Evolutionary conservation across 2,888 invertebrate species (phyloP).

Genomic region (Camponotus fellah): DNA sequence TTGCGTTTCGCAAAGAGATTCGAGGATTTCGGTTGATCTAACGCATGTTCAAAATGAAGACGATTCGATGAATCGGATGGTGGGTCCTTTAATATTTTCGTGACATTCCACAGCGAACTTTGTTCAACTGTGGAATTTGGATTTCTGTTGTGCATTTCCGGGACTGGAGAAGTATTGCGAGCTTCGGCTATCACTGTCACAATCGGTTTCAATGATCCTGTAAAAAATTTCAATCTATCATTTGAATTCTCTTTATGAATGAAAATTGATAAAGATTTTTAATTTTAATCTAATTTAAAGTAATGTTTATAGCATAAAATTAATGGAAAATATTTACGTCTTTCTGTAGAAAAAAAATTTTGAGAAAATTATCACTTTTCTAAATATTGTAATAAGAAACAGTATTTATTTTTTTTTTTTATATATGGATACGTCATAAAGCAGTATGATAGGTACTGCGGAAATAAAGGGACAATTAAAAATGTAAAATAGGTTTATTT

Average conservation of each 20-base stretch:
- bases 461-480: conserved; percentile 77
- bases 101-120: conserved; percentile 59
- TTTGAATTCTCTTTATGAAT: conserved; percentile 58
- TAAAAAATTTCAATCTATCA: conserved; percentile 70
- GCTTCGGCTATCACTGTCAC: conserved; percentile 79
- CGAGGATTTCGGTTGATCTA: conserved; percentile 52
- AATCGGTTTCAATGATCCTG: conserved; percentile 75
- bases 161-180: conserved; percentile 67
- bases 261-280: background rate
- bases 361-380: background rate
- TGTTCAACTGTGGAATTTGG: conserved; percentile 45
- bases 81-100: conserved; percentile 33
- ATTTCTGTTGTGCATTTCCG: conserved; percentile 37
- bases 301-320: background rate
- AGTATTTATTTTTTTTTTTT: background rate
- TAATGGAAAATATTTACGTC: background rate
- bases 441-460: conserved; percentile 26
- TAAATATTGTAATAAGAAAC: background rate
- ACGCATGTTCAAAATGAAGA: conserved; percentile 46
- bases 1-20: conserved; percentile 51
- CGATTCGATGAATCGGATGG: conserved; percentile 38
- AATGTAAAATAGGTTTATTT: conserved; percentile 85
- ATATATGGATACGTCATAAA: background rate
- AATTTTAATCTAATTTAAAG: background rate
- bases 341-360: background rate